Conservation (phyloP, 2,888 invertebrate species). For the Yponomeuta cagnagella region DNA sequence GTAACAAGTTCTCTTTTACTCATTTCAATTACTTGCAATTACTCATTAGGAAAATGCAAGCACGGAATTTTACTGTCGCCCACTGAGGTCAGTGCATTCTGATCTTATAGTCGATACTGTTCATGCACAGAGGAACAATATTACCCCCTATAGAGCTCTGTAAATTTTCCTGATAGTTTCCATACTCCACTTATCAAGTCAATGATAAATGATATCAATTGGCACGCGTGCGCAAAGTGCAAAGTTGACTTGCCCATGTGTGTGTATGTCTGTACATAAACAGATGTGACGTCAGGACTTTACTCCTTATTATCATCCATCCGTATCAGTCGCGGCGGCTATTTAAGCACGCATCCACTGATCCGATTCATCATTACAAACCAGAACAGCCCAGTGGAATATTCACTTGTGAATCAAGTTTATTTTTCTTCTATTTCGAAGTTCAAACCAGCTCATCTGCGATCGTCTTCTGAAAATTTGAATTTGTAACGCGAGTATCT, state of each 20-base stretch:
- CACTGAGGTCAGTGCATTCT: not conserved
- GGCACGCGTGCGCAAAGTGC: conserved; percentile 52
- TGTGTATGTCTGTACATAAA: conserved; percentile 23
- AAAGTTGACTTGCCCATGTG: conserved; percentile 40
- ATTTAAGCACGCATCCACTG: conserved; percentile 24
- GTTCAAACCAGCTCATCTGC: not conserved
- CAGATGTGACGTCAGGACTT: conserved; percentile 25
- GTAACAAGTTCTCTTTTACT: not conserved
- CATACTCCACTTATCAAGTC: not conserved
- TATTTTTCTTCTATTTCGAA: not conserved
- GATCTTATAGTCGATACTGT: not conserved
- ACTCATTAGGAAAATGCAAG: not conserved
- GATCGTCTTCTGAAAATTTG: conserved; percentile 4
- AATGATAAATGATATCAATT: conserved; percentile 14
- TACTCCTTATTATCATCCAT: conserved; percentile 33
- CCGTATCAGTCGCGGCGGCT: not conserved
- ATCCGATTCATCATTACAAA: conserved; percentile 17
- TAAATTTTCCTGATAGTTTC: not conserved
- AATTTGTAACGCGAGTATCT: conserved; percentile 17
- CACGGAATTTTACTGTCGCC: not conserved
- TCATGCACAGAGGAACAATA: not conserved
- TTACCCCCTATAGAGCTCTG: not conserved
- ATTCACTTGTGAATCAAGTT: conserved; percentile 8
- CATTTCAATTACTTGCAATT: not conserved
- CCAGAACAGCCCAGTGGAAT: conserved; percentile 7